Percentiles rank a stretch among this genome's conserved stretches.
Conservation (phyloP, 2,113 vertebrate genomes). For the Brachyhypopomus gauderio region DNA sequence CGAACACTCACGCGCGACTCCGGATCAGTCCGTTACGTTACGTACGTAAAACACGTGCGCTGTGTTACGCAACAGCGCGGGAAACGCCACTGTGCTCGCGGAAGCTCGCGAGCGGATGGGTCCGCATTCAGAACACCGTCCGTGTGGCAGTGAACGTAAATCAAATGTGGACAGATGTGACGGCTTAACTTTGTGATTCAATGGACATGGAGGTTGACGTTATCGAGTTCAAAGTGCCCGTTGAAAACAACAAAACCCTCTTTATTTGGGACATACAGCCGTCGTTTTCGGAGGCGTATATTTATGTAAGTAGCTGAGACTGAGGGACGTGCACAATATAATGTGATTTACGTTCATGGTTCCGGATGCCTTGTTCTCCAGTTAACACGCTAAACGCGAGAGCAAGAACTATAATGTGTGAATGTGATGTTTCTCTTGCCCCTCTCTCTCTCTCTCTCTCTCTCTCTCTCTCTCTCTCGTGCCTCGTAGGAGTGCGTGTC, state of each 20-base stretch:
- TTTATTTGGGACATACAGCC: constrained; percentile 78
- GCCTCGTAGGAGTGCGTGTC: constrained; percentile 64
- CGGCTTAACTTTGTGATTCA: neutral
- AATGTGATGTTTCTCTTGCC: neutral
- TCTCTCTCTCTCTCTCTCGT: no score
- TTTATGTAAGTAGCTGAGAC: constrained; percentile 63
- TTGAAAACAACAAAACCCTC: constrained; percentile 70
- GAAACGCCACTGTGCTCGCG: constrained; percentile 35
- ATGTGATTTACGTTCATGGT: neutral
- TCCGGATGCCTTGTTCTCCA: no score
- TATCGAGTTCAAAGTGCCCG: constrained; percentile 73
- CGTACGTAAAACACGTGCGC: neutral
- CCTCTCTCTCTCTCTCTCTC: no score
- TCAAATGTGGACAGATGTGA: no score
- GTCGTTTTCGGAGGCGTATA: constrained; percentile 52
- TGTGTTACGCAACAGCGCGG: constrained; percentile 8
- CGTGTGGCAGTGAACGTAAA: no score
- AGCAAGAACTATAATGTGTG: neutral
- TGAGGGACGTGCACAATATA: neutral
- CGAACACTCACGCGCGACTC: no score
- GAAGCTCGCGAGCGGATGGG: neutral
- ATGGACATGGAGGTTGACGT: constrained; percentile 68
- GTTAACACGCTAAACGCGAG: no score
- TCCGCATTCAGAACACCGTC: no score
- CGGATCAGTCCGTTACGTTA: neutral